Evolutionary conservation across 2,113 vertebrate genomes (phyloP), one percentile per base, ranked within the genome.

Genomic region (Tricholaema leucomelas): DNA sequence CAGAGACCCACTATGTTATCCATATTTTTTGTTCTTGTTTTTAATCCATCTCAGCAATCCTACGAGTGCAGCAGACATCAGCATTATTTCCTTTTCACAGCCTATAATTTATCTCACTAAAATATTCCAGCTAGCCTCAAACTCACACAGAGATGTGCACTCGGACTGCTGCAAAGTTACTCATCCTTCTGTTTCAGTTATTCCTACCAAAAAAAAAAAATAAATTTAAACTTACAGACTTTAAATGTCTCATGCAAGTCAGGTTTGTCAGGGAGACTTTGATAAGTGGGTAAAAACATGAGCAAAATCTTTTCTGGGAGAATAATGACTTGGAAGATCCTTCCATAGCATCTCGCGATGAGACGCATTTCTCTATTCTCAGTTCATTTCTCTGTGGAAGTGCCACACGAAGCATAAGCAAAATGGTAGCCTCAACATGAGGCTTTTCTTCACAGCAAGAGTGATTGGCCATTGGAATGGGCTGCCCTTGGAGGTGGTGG

Each of bases 321-420:
- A 81, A 73, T 25, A 81, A n/a, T n/a, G n/a, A n/a, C 74, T 93
- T 91, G 70, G 80, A 76, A 94, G 91, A 25, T 70, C 59, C 56
- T 66, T 92, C 61, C 23, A 3, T 63, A 56, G 58, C 36, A 86
- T 75, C 77, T 74, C 64, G 42, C 59, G 85, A 88, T 80, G 76
- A 95, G 73, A 58, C 40, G 66, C 17, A 79, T 86, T 89, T 86
- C 70, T 87, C 91, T 92, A 88, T 82, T 90, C 77, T 72, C 87
- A 85, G 33, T 91, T 92, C 94, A 80, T 74, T 93, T 94, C 91
- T 64, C 88, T 63, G 48, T 27, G 76, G 91, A 85, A 35, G 35
- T 74, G 56, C 28, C 46, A 56, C 66, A 33, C 78, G 74, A 94
- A 93, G 70, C 38, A 81, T 31, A 74, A 88, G 80, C 8, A 69